Evolutionary conservation across 1,140 invertebrate species (phyloP), one percentile per base, ranked within the genome.

Genomic region (Calliphora vicina): DNA sequence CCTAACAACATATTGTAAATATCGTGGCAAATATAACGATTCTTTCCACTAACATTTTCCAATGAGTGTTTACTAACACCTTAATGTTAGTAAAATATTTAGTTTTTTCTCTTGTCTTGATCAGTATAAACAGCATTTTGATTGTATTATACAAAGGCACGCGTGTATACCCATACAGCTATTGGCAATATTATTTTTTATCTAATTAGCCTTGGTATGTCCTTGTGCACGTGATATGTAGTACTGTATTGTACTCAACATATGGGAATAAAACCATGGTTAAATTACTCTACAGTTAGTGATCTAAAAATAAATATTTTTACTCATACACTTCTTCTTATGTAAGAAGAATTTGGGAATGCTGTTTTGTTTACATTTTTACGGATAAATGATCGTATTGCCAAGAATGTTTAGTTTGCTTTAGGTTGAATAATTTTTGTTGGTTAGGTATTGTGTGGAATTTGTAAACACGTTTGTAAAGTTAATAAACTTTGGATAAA

Each of bases 161-260:
- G 61, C 8, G n/a, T 67, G 61, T 17, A 23, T 57, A 13, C 45
- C n/a, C n/a, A 20, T 67, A 67, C n/a, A 25, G 61, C 61, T 67
- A 25, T 67, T 57, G 50, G 50, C 50, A 57, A 57, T n/a, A 25
- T 20, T 6, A 25, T 50, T 25, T 67, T 67, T 35, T 8, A 20
- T 86, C 87, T 87, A 88, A 88, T 88, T 88, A 88, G 87, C 87
- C 87, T 88, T 88, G 87, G 87, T 87, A 88, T 88, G 87, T 88
- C 87, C 87, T 88, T 88, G 87, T 86, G 87, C 87, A 88, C 87
- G 87, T 88, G 86, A 88, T 85, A 67, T 25, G 61, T 67, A 23
- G n/a, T 23, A 8, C 12, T 67, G 50, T 57, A 57, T 29, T 29
- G 29, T 29, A 35, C 10, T 35, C 6, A 10, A 35, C 35, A 35